phyloP scores from a whole-genome alignment of 1,140 invertebrate genomes.

The Drosophila parvula region DNA sequence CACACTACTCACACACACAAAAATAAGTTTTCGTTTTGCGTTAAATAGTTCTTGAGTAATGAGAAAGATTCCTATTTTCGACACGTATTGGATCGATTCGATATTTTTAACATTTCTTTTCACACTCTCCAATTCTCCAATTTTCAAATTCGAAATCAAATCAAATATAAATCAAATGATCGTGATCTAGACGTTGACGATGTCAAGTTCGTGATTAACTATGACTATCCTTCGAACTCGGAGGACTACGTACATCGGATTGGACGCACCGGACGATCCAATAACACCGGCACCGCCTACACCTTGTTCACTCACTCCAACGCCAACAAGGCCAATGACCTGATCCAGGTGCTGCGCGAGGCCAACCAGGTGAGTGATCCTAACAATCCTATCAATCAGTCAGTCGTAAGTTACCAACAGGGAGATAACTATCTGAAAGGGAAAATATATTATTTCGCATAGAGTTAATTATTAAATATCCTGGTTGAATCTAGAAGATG shows the following conservation, averaged over 20 bases:
- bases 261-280: conserved; percentile 97
- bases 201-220: conserved; percentile 99
- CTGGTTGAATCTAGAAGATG: too few species aligned
- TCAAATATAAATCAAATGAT: conserved; percentile 46
- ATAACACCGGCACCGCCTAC: conserved; percentile 98
- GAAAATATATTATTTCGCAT: too few species aligned
- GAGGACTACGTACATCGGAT: conserved; percentile 99
- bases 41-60: conserved; percentile 74
- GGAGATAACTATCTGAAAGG: not conserved
- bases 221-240: conserved; percentile 99
- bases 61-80: conserved; percentile 48
- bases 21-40: conserved; percentile 79
- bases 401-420: not conserved
- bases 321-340: conserved; percentile 95
- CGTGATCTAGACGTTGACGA: conserved; percentile 96
- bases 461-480: too few species aligned
- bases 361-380: conserved; percentile 93
- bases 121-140: conserved; percentile 64
- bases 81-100: conserved; percentile 38
- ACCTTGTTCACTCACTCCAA: conserved; percentile 98
- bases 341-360: conserved; percentile 96
- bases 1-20: conserved; percentile 39
- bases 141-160: conserved; percentile 71
- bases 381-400: too few species aligned
- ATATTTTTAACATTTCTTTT: conserved; percentile 69